Evolutionary conservation across 2,888 invertebrate genomes (phyloP).

Genomic region (Rhingia campestris): DNA sequence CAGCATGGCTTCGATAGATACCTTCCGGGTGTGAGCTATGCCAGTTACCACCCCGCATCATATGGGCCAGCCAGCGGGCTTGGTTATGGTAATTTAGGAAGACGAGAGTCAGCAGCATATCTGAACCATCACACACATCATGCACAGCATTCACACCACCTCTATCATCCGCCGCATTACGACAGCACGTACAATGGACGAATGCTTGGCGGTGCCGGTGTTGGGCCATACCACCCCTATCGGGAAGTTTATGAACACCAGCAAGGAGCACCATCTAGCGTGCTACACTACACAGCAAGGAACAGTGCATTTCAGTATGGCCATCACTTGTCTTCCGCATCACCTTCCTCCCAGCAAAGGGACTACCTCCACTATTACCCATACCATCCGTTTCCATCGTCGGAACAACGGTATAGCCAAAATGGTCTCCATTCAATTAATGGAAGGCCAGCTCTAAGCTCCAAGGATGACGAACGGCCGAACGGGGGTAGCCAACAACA

Average conservation of each 20-base stretch:
- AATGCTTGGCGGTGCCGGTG: conserved; percentile 69
- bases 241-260: conserved; percentile 73
- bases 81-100: conserved; percentile 53
- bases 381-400: conserved; percentile 38
- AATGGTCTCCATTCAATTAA: conserved; percentile 60
- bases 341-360: conserved; percentile 46
- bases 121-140: conserved; percentile 54
- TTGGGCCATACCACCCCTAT: conserved; percentile 69
- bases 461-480: conserved; percentile 44
- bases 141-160: conserved; percentile 58
- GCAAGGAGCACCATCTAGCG: conserved; percentile 79
- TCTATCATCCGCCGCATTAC: conserved; percentile 65
- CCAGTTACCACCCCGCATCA: conserved; percentile 42
- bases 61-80: conserved; percentile 40
- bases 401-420: conserved; percentile 55
- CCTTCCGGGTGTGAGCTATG: conserved; percentile 47
- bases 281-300: conserved; percentile 79
- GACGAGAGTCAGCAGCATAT: conserved; percentile 52
- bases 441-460: conserved; percentile 43
- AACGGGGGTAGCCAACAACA: conserved; percentile 48
- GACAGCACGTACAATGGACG: conserved; percentile 74
- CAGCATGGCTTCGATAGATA: conserved; percentile 65
- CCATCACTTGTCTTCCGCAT: conserved; percentile 31
- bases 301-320: conserved; percentile 61
- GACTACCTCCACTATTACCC: conserved; percentile 65